Base-by-base conservation (phyloP, 2,113 vertebrate species). In the Halcyon senegalensis region DNA sequence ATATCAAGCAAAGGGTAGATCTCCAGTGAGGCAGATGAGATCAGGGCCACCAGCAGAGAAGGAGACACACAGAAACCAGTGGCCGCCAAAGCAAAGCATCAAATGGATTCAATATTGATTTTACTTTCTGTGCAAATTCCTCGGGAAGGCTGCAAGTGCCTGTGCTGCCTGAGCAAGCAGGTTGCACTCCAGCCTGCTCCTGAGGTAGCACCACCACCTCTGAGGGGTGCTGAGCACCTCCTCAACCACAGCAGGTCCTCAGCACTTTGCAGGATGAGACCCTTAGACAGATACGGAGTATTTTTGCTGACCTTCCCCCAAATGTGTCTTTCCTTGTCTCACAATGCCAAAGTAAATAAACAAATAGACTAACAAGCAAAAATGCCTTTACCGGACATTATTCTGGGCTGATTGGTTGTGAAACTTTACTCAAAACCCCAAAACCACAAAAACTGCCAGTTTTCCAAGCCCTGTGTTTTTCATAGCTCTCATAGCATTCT, bases 371-470 rank as follows among this genome's bases (percentile, higher is more conserved):
- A 96, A 95, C 94, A 64, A 95, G 96, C 93, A 89, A 66, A 96
- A 97, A 96, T 97, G 96, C 92, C 95, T 97, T 96, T 97, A 97
- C 97, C 63, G 96, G 98, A 98, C 97, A 97, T 79, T 96, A 97
- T 98, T 97, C 98, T 98, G 87, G 96, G 94, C 95, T 97, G 98
- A 98, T 98, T 97, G 95, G 97, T 98, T 98, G 98, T 98, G 98
- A 98, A 98, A 98, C 98, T 98, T 95, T n/a, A 97, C 96, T 98
- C 97, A 98, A 98, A 98, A 98, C 97, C 98, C 97, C 97, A 97
- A 98, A 98, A 98, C 98, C 98, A 98, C 98, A 98, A 98, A 98
- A 98, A 98, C 98, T 98, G 98, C 97, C 98, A 92, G 94, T 98
- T 98, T 97, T 98, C 97, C 96, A 96, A 98, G 97, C 96, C 95